Percentiles rank a stretch among this genome's conserved stretches.
Evolutionary conservation across 2,797 vertebrate genomes (phyloP).

Genomic region (Telmatherina bonti): DNA sequence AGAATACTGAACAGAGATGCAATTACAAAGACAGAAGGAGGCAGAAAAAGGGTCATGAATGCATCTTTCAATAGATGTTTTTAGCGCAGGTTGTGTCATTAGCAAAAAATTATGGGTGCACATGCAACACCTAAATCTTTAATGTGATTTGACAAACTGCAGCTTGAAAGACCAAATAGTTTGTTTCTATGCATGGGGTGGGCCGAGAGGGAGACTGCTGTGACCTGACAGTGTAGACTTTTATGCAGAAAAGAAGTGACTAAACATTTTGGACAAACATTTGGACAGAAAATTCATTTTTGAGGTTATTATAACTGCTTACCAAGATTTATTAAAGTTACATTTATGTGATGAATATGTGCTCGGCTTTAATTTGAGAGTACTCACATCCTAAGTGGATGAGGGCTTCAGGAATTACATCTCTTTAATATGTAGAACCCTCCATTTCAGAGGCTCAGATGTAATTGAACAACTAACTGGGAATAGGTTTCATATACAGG

Average conservation of each 20-base stretch:
- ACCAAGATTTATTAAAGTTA: background rate
- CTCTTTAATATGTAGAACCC: background rate
- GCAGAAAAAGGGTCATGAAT: conserved; percentile 44
- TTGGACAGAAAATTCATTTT: no score
- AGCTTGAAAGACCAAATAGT: conserved; percentile 39
- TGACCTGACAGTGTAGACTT: conserved; percentile 17
- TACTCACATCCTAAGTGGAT: background rate
- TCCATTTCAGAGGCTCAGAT: background rate
- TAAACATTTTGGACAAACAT: background rate
- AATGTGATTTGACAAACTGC: conserved; percentile 49
- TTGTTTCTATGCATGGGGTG: conserved; percentile 12
- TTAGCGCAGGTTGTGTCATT: conserved; percentile 57
- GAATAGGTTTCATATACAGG: background rate
- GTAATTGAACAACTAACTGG: background rate
- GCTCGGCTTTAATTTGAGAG: conserved; percentile 1
- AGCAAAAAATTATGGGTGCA: conserved; percentile 41
- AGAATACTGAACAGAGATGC: conserved; percentile 55
- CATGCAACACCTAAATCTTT: conserved; percentile 37
- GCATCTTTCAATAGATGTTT: conserved; percentile 52
- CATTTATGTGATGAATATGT: background rate
- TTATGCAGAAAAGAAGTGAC: conserved; percentile 6
- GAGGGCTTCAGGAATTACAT: background rate
- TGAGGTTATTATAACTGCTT: background rate
- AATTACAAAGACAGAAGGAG: conserved; percentile 52
- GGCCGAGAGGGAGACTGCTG: conserved; percentile 8